phyloP scores from a whole-genome alignment of 2,113 vertebrate genomes.

The Pseudorectes ferrugineus region DNA sequence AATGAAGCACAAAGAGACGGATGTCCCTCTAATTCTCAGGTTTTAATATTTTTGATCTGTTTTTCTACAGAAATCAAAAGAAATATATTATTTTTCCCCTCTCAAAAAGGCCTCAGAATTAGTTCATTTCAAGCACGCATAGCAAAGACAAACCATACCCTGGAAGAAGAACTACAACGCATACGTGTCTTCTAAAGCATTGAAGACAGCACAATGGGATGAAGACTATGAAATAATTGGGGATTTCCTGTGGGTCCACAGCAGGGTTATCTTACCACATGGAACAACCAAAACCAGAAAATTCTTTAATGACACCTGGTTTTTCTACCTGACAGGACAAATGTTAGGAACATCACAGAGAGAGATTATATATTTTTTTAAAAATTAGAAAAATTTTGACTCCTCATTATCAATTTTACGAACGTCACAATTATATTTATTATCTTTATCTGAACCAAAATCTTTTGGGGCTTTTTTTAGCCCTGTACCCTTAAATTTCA shows the following conservation, averaged over 20 bases:
- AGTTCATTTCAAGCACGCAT: not conserved
- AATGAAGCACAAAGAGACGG: not conserved
- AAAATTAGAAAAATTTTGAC: not conserved
- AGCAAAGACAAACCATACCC: not conserved
- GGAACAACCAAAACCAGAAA: not conserved
- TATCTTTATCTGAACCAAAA: not conserved
- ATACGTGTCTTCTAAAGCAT: not conserved
- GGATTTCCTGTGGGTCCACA: not conserved
- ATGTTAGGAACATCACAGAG: not conserved
- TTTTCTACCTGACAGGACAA: not conserved
- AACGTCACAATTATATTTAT: not conserved
- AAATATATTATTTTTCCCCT: not conserved
- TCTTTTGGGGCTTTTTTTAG: not conserved
- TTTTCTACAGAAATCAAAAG: not conserved
- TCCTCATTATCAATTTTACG: not conserved
- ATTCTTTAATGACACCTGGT: not conserved
- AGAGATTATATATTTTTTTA: not conserved
- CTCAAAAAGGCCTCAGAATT: not conserved
- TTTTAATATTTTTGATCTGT: not conserved
- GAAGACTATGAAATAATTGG: not conserved
- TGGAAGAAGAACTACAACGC: not conserved
- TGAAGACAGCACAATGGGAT: not conserved
- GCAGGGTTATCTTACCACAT: not conserved
- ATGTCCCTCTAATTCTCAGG: not conserved
- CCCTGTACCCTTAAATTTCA: not conserved